phyloP scores from a whole-genome alignment of 2,888 invertebrate genomes.

The Argyresthia goedartella region DNA sequence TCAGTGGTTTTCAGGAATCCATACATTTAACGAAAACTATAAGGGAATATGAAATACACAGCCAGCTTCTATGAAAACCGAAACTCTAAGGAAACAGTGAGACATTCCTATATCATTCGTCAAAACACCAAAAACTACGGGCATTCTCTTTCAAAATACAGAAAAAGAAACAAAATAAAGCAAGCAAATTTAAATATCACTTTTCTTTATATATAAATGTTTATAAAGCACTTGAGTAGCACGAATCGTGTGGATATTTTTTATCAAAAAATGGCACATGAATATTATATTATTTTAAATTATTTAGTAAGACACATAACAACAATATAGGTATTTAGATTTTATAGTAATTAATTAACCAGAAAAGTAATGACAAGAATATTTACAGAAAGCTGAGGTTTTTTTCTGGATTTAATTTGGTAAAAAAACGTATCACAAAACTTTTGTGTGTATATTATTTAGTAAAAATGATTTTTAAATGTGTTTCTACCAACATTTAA shows the following conservation, averaged over 20 bases:
- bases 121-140: slow-evolving; percentile 21
- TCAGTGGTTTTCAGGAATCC: background rate
- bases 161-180: slow-evolving; percentile 26
- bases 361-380: slow-evolving; percentile 27
- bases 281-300: slow-evolving; percentile 40
- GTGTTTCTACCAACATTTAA: slow-evolving; percentile 14
- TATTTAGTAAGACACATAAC: slow-evolving; percentile 46
- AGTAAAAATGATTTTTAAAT: slow-evolving; percentile 24
- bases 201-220: slow-evolving; percentile 34
- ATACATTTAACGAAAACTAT: background rate
- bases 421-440: slow-evolving; percentile 4
- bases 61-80: slow-evolving; percentile 11
- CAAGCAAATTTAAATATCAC: slow-evolving; percentile 70
- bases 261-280: slow-evolving; percentile 59
- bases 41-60: slow-evolving; percentile 7
- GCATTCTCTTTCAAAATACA: slow-evolving; percentile 36
- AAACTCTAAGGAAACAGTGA: slow-evolving; percentile 14
- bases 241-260: slow-evolving; percentile 37
- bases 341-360: slow-evolving; percentile 27
- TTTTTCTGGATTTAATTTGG: background rate
- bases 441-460: slow-evolving; percentile 1
- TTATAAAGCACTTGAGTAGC: slow-evolving; percentile 65
- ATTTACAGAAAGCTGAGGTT: slow-evolving; percentile 44
- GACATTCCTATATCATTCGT: slow-evolving; percentile 22
- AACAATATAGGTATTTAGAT: slow-evolving; percentile 31